A percentile compares a stretch with the other conserved stretches of the same genome.
Conservation (phyloP, 2,888 invertebrate genomes). For the Pyrgus malvae region DNA sequence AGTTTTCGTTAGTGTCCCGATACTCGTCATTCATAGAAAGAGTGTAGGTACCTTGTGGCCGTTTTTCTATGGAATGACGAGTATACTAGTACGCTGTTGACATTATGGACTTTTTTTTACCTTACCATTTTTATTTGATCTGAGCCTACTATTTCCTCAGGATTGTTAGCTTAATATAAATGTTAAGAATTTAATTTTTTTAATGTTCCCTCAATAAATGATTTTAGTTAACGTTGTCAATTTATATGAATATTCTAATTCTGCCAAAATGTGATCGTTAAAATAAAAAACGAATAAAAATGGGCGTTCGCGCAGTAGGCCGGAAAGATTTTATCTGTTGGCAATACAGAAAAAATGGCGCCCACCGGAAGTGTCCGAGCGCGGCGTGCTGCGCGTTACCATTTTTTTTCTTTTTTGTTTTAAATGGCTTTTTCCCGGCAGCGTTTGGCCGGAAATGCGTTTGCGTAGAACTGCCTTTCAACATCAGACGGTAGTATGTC, state of each 20-base stretch:
- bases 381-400: conserved; percentile 76
- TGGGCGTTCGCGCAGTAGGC: conserved; percentile 77
- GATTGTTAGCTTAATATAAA: neutral
- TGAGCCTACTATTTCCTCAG: too few relatives aligned
- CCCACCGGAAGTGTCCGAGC: conserved; percentile 82
- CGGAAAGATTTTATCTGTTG: conserved; percentile 82
- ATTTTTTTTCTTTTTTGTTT: conserved; percentile 80
- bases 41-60: too few relatives aligned
- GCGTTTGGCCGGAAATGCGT: conserved; percentile 80
- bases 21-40: too few relatives aligned
- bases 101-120: too few relatives aligned
- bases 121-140: too few relatives aligned
- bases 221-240: conserved; percentile 7
- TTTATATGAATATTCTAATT: conserved; percentile 44
- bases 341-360: conserved; percentile 82
- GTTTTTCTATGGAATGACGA: too few relatives aligned
- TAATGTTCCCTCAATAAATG: neutral
- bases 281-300: conserved; percentile 70
- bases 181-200: neutral
- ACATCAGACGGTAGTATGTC: conserved; percentile 61
- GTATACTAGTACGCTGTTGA: too few relatives aligned
- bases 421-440: conserved; percentile 82
- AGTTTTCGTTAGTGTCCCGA: too few relatives aligned
- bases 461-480: conserved; percentile 74
- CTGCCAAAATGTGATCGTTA: conserved; percentile 68